phyloP scores from a whole-genome alignment of 2,113 vertebrate species.

The Myiopsitta monachus region DNA sequence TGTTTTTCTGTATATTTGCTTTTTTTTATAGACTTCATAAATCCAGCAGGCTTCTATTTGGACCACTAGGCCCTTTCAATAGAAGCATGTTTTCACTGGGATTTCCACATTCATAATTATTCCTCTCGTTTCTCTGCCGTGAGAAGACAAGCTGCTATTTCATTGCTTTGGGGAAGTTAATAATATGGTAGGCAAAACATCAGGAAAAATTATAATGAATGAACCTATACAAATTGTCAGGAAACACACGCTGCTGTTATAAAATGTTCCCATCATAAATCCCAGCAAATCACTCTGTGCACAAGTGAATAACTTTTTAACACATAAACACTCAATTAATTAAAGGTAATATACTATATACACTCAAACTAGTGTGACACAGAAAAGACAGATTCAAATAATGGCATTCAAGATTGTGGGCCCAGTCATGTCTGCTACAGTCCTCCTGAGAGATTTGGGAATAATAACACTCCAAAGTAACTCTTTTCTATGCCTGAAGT shows the following conservation, averaged over 20 bases:
- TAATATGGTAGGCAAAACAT: conserved; percentile 86
- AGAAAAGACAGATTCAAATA: conserved; percentile 68
- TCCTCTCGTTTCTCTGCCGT: conserved; percentile 77
- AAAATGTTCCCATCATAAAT: conserved; percentile 82
- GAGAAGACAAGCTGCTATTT: conserved; percentile 82
- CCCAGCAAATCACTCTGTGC: conserved; percentile 76
- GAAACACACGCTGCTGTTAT: conserved; percentile 80
- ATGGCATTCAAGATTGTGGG: conserved; percentile 57
- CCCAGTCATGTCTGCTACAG: conserved; percentile 40
- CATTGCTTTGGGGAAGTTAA: conserved; percentile 83
- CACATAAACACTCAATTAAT: conserved; percentile 85
- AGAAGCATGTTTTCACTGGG: conserved; percentile 81
- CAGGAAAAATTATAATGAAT: conserved; percentile 87
- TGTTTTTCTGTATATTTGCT: conserved; percentile 72
- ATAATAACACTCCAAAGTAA: conserved; percentile 47
- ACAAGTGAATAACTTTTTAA: conserved; percentile 82
- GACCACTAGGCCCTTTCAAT: conserved; percentile 76
- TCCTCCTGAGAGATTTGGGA: conserved; percentile 22
- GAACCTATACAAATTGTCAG: conserved; percentile 80
- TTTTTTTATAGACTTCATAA: conserved; percentile 77
- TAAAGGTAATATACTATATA: conserved; percentile 75
- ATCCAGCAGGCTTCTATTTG: conserved; percentile 76
- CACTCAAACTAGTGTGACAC: conserved; percentile 69
- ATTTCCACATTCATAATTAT: conserved; percentile 85
- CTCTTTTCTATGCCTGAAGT: conserved; percentile 38